Evolutionary conservation across 2,113 vertebrate genomes (phyloP), one percentile per base, ranked within the genome.

Genomic region (Takifugu bimaculatus): DNA sequence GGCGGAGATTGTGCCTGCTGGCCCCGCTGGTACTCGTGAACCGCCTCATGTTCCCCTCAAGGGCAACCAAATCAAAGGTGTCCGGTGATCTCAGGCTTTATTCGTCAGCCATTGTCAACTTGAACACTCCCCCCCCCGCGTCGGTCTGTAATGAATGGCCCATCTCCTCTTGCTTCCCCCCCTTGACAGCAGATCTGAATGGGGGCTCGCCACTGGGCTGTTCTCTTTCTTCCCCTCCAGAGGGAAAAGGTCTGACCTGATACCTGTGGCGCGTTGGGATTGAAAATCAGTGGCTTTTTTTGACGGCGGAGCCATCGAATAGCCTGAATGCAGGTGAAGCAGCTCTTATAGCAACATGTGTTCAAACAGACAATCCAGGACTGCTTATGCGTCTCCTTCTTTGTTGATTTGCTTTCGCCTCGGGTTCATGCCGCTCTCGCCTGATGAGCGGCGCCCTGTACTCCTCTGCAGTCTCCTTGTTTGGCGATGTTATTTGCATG

Each of bases 151-250:
- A 82, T 7, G 88, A 80, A 89, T 79, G 84, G 70, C 79, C 61
- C 7, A 65, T 70, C 76, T 42, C 79, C 75, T 76, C 80, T 83
- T 71, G 63, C 81, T 65, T 35, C 13, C 78, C 77, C 70, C 68
- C 74, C 81, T 85, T 85, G 85, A 82, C 77, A 75, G 83, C 78
- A 75, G 82, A 86, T 81, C 72, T 74, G 87, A 81, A 78, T 82
- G 79, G 83, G 71, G 62, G 71, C 81, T 77, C 88, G 85, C 83
- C 80, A 80, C 88, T 88, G 85, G 32, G 87, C 83, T 84, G 85
- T 89, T 90, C 85, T 85, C 81, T 85, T 81, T 74, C 72, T 68
- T 73, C 77, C 78, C 72, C 77, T 77, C 72, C 74, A 73, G 63
- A 9, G 67, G 78, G 70, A 86, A 80, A 72, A 54, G 48, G 65